These are phyloP conservation scores for Chironomus riparius DNA, from an alignment of 2,888 invertebrate genomes.

Conservation along the genomic window DNA sequence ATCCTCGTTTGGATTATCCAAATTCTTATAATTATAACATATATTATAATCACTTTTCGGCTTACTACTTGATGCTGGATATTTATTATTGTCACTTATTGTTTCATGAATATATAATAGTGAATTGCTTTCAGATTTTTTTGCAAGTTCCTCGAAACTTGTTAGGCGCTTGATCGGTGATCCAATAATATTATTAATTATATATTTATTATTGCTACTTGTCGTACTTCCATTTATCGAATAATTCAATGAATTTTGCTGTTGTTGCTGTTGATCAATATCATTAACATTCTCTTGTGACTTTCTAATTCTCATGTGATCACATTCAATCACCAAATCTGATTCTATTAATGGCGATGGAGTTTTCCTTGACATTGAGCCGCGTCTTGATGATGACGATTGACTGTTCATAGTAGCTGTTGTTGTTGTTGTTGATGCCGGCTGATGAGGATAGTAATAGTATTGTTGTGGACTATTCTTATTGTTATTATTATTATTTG, in stretches of 20 bases:
- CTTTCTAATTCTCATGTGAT: constrained; percentile 28
- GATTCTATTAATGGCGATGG: constrained; percentile 28
- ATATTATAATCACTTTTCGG: constrained; percentile 25
- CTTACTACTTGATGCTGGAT: not conserved
- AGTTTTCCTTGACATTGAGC: constrained; percentile 31
- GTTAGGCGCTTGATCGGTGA: constrained; percentile 30
- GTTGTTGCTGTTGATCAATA: not conserved
- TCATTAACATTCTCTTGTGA: constrained; percentile 22
- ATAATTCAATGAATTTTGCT: constrained; percentile 11
- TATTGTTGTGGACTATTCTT: constrained; percentile 16
- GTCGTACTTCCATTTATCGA: not conserved
- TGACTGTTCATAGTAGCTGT: not conserved
- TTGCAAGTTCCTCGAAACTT: constrained; percentile 31
- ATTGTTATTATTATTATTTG: not conserved
- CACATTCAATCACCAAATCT: constrained; percentile 30
- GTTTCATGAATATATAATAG: constrained; percentile 19
- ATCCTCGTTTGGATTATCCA: not conserved
- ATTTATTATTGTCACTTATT: not conserved
- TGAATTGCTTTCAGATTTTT: constrained; percentile 19
- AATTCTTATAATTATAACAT: constrained; percentile 16
- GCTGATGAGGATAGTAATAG: constrained; percentile 21
- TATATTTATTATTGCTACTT: constrained; percentile 17
- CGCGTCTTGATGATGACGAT: constrained; percentile 31
- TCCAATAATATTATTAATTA: not conserved
- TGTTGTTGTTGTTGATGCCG: not conserved